phyloP scores from a whole-genome alignment of 2,888 invertebrate species.

The Xylocampa areola region DNA sequence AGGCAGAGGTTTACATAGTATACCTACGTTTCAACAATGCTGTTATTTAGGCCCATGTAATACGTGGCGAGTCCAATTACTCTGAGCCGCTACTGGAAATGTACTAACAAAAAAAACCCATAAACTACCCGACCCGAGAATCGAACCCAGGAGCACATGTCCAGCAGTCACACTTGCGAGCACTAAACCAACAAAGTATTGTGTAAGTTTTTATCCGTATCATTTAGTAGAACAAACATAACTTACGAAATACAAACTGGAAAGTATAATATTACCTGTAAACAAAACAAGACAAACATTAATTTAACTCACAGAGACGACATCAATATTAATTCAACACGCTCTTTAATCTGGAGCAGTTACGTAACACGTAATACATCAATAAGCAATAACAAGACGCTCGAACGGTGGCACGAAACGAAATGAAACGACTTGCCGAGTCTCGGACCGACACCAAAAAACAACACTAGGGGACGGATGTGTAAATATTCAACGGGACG shows the following conservation, averaged over 20 bases:
- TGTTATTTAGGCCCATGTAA: too few relatives aligned
- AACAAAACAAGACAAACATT: constrained; percentile 59
- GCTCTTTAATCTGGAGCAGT: constrained; percentile 11
- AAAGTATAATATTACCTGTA: constrained; percentile 41
- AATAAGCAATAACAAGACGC: constrained; percentile 27
- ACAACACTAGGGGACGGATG: constrained; percentile 17
- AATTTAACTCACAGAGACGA: constrained; percentile 49
- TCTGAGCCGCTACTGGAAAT: too few relatives aligned
- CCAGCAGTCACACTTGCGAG: too few relatives aligned
- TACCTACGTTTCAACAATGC: too few relatives aligned
- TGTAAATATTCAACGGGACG: constrained; percentile 65
- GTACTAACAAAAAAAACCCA: too few relatives aligned
- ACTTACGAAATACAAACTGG: constrained; percentile 27
- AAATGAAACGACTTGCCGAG: constrained; percentile 11
- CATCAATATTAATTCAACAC: constrained; percentile 31
- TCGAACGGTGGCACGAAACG: constrained; percentile 16
- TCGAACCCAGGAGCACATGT: too few relatives aligned
- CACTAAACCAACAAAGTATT: too few relatives aligned
- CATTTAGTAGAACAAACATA: not conserved
- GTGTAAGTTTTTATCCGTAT: too few relatives aligned
- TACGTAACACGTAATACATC: constrained; percentile 19
- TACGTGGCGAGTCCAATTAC: too few relatives aligned
- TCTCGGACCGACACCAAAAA: constrained; percentile 15
- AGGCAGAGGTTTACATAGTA: too few relatives aligned
- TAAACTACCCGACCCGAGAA: too few relatives aligned